Conservation (phyloP, 2,888 invertebrate species). For the Xestobium rufovillosum region DNA sequence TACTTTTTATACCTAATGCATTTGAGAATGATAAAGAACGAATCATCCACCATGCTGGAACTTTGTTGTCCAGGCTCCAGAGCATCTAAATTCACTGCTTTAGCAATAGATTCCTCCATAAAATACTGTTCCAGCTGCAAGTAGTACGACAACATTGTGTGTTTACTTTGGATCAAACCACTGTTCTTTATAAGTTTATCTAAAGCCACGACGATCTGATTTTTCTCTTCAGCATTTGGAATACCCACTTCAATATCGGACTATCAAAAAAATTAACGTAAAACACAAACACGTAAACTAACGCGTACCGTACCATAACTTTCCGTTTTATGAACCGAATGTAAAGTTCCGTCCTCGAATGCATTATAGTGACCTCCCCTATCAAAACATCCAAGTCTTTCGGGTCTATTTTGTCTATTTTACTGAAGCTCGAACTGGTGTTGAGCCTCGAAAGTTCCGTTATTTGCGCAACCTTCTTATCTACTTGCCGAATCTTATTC, state of each 20-base stretch:
- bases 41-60: conserved; percentile 94
- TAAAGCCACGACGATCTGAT: conserved; percentile 45
- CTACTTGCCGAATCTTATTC: conserved; percentile 58
- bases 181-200: conserved; percentile 65
- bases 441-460: conserved; percentile 50
- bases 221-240: conserved; percentile 46
- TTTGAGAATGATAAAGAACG: conserved; percentile 94
- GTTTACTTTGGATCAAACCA: conserved; percentile 67
- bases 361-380: conserved; percentile 85
- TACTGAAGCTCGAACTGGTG: conserved; percentile 37
- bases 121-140: conserved; percentile 90
- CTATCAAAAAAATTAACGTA: conserved; percentile 37
- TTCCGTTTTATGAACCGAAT: conserved; percentile 77
- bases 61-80: conserved; percentile 66
- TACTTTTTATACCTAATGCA: conserved; percentile 82
- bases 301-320: conserved; percentile 50
- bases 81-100: conserved; percentile 76
- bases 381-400: conserved; percentile 81
- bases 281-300: conserved; percentile 7
- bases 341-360: conserved; percentile 85
- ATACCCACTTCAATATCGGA: conserved; percentile 56
- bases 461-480: conserved; percentile 55
- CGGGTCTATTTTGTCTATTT: conserved; percentile 61
- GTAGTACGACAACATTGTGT: conserved; percentile 80
- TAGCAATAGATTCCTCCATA: conserved; percentile 88